Percentiles rank a stretch among this genome's conserved stretches.
These are phyloP conservation scores for Myripristis jacobus DNA, from an alignment of 2,797 vertebrate species.

Conservation along the genomic window DNA sequence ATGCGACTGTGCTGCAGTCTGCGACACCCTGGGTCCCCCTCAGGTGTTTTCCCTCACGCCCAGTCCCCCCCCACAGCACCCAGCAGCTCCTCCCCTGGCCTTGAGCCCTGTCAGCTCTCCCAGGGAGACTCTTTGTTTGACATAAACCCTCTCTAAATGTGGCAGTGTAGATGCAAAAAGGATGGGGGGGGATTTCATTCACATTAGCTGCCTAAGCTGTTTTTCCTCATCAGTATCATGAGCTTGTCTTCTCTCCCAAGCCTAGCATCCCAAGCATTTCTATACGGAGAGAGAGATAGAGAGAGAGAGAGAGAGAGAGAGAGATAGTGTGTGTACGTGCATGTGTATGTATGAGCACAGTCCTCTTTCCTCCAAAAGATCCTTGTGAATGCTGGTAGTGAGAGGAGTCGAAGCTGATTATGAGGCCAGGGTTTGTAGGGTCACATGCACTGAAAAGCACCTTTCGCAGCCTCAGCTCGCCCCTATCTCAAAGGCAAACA, in stretches of 20 bases:
- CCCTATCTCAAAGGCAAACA: conserved; percentile 71
- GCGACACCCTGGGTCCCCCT: conserved; percentile 63
- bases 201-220: conserved; percentile 26
- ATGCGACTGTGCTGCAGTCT: conserved; percentile 68
- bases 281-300: no score
- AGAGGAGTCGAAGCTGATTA: conserved; percentile 33
- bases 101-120: conserved; percentile 30
- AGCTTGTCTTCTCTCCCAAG: conserved; percentile 7
- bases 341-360: not conserved
- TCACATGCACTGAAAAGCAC: conserved; percentile 47
- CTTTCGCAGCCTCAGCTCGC: conserved; percentile 45
- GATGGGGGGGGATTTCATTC: conserved; percentile 12
- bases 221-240: conserved; percentile 32
- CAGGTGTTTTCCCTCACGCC: conserved; percentile 50
- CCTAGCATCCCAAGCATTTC: no score
- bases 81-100: conserved; percentile 37
- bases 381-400: conserved; percentile 13
- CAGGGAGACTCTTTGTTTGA: conserved; percentile 44
- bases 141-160: conserved; percentile 45
- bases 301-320: no score
- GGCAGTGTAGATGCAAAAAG: conserved; percentile 29
- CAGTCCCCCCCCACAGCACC: conserved; percentile 39
- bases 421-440: conserved; percentile 33
- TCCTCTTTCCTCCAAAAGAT: not conserved
- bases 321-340: not conserved